phyloP scores from a whole-genome alignment of 2,797 vertebrate genomes.

The Dipus sagitta region DNA sequence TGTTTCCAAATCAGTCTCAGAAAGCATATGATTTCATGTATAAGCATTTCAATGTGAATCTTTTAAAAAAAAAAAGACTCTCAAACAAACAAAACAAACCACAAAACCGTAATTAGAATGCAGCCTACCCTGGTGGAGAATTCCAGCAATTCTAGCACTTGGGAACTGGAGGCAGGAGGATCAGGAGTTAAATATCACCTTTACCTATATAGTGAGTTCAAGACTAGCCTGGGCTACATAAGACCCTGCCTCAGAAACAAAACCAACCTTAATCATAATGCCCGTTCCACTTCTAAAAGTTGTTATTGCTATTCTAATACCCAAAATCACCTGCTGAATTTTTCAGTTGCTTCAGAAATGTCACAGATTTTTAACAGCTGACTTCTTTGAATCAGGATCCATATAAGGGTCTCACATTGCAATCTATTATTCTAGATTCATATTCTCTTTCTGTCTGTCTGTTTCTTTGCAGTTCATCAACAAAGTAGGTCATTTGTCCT shows the following conservation, averaged over 20 bases:
- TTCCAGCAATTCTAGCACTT: background rate
- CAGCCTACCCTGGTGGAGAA: background rate
- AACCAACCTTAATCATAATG: background rate
- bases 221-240: background rate
- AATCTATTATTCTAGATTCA: background rate
- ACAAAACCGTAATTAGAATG: background rate
- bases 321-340: background rate
- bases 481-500: background rate
- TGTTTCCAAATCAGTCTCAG: slow-evolving; percentile 36
- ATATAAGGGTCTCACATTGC: background rate
- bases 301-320: background rate
- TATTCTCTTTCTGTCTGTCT: background rate
- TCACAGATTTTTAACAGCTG: background rate
- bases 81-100: no score
- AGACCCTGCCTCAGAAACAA: background rate
- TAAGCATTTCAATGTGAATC: background rate
- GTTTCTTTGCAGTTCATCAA: slow-evolving; percentile 31
- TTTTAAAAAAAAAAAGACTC: background rate
- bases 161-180: background rate
- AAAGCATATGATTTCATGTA: background rate
- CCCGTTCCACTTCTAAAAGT: background rate
- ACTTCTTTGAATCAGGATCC: slow-evolving; percentile 43
- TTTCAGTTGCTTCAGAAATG: background rate
- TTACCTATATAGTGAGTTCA: no score
- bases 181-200: background rate